These are phyloP conservation scores for Rhynchotus rufescens DNA, from an alignment of 2,797 vertebrate genomes.

Conservation along the genomic window DNA sequence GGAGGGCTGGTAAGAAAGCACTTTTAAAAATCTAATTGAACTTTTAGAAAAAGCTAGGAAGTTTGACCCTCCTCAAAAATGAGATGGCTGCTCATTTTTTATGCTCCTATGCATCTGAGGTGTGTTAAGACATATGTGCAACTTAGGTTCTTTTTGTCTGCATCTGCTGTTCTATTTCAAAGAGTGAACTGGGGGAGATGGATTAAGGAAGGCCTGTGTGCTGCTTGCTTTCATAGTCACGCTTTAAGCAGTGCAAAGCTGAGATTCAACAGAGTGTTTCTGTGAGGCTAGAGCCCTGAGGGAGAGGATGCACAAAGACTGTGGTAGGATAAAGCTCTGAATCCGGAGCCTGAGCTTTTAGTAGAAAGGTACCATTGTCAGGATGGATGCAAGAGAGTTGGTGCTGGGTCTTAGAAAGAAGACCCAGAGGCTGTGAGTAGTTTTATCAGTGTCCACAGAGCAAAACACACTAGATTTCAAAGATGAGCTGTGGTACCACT, in stretches of 20 bases:
- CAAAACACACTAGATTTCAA: background rate
- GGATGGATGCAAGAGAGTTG: background rate
- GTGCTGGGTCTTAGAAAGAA: background rate
- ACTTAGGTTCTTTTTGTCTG: background rate
- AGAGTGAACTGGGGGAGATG: background rate
- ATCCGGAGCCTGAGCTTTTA: background rate
- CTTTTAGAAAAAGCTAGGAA: background rate
- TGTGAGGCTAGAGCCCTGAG: background rate
- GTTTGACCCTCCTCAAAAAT: background rate
- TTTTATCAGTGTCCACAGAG: background rate
- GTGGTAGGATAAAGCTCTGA: fast-evolving
- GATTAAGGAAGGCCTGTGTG: background rate
- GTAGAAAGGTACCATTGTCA: background rate
- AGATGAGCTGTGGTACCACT: background rate
- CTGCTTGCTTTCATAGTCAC: background rate
- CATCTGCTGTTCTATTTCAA: background rate
- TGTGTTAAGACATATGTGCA: background rate
- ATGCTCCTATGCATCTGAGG: background rate
- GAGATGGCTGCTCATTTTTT: background rate
- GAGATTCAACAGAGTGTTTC: background rate
- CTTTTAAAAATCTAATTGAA: background rate
- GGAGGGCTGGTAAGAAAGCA: background rate
- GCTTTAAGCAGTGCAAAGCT: background rate
- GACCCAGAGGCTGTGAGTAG: fast-evolving
- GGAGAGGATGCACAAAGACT: background rate